Conservation (phyloP, 2,113 vertebrate genomes). For the Helogale parvula region DNA sequence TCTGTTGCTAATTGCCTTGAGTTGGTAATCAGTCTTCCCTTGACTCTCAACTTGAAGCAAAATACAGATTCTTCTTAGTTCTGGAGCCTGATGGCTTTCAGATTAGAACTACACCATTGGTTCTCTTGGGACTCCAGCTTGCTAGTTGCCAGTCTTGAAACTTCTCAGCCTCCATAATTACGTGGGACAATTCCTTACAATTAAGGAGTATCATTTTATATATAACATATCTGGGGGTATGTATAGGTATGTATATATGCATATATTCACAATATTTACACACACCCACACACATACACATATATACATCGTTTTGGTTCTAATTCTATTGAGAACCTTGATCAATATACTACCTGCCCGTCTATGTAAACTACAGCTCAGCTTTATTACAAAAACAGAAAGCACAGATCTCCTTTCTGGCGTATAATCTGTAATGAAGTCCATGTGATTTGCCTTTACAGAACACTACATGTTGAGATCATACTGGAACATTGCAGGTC, state of each 20-base stretch:
- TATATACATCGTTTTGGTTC: background rate
- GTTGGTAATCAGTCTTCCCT: background rate
- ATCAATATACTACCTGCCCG: background rate
- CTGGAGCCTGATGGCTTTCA: background rate
- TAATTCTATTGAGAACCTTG: background rate
- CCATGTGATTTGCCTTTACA: background rate
- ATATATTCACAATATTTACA: background rate
- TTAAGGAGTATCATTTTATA: background rate
- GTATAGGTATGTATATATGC: background rate
- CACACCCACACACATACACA: background rate
- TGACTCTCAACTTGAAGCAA: background rate
- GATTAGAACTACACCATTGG: background rate
- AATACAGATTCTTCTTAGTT: background rate
- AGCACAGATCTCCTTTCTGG: background rate
- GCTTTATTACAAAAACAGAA: background rate
- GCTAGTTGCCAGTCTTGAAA: too few relatives aligned
- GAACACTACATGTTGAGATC: background rate
- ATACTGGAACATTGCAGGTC: background rate
- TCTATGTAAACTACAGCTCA: background rate
- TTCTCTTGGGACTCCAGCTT: background rate
- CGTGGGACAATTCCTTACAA: background rate
- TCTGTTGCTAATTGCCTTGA: background rate
- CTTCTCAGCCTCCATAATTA: background rate
- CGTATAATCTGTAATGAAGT: background rate
- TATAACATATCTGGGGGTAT: background rate